Percentiles rank a stretch among this genome's conserved stretches.
These are phyloP conservation scores for Apis dorsata DNA, from an alignment of 1,140 invertebrate genomes.

Conservation along the genomic window DNA sequence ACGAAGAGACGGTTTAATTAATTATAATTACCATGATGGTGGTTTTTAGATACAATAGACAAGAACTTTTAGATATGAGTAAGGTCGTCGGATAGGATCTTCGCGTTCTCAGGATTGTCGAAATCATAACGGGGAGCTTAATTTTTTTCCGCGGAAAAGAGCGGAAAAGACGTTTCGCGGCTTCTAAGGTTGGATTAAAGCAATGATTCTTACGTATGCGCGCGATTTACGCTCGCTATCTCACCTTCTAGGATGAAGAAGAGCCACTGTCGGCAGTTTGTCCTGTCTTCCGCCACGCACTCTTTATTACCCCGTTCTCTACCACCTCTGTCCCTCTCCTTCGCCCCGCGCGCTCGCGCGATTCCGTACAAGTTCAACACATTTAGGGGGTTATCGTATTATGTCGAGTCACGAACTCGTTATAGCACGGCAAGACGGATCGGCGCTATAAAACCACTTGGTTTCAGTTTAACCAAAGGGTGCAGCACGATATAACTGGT, in stretches of 20 bases:
- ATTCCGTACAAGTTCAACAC: conserved; percentile 65
- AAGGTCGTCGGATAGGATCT: no score
- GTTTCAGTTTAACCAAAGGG: conserved; percentile 73
- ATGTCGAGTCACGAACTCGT: conserved; percentile 81
- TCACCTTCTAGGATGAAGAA: conserved; percentile 56
- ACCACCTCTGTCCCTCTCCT: conserved; percentile 39
- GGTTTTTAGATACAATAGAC: no score
- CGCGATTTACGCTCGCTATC: conserved; percentile 44
- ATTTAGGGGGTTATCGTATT: conserved; percentile 77
- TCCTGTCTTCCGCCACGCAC: conserved; percentile 61
- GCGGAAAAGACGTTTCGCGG: not conserved
- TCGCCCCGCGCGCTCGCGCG: conserved; percentile 47
- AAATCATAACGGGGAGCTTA: not conserved
- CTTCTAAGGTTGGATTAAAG: conserved; percentile 24
- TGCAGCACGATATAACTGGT: conserved; percentile 72
- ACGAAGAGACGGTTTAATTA: no score
- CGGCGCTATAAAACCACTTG: conserved; percentile 77
- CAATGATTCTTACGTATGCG: conserved; percentile 22
- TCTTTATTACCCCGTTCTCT: conserved; percentile 58
- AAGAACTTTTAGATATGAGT: no score
- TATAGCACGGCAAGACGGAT: conserved; percentile 77
- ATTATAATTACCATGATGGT: no score
- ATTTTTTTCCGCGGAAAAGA: conserved; percentile 16
- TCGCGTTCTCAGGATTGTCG: not conserved
- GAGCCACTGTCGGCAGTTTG: conserved; percentile 59